Evolutionary conservation across 2,797 vertebrate genomes (phyloP).

Genomic region (Emydoidea blandingii): DNA sequence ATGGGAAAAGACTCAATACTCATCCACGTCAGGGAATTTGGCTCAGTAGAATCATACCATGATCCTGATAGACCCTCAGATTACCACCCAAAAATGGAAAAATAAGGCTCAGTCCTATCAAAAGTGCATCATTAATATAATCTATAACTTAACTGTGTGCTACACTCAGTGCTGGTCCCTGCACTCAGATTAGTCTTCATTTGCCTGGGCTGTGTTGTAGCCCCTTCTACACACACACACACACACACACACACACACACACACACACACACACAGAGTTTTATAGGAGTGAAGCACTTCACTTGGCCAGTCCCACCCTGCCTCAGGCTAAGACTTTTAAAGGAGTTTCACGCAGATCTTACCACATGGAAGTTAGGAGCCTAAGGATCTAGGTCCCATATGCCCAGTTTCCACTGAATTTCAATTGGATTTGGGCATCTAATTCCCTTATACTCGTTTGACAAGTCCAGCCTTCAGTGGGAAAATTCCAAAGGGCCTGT

Average conservation of each 20-base stretch:
- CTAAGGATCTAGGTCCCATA: neutral
- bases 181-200: neutral
- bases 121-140: neutral
- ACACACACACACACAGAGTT: neutral
- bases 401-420: neutral
- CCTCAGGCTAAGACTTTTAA: neutral
- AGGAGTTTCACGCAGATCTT: neutral
- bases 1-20: neutral
- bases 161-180: neutral
- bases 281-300: neutral
- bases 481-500: neutral
- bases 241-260: too few relatives aligned
- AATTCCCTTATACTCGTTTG: neutral
- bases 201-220: neutral
- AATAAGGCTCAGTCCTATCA: neutral
- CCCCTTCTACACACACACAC: fast-evolving
- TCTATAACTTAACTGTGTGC: neutral
- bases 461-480: neutral
- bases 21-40: neutral
- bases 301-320: neutral
- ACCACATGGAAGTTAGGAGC: neutral
- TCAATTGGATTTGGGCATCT: fast-evolving
- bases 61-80: neutral
- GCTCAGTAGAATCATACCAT: neutral
- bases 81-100: neutral